Conservation (phyloP, 1,140 invertebrate species). For the Cepaea nemoralis region DNA sequence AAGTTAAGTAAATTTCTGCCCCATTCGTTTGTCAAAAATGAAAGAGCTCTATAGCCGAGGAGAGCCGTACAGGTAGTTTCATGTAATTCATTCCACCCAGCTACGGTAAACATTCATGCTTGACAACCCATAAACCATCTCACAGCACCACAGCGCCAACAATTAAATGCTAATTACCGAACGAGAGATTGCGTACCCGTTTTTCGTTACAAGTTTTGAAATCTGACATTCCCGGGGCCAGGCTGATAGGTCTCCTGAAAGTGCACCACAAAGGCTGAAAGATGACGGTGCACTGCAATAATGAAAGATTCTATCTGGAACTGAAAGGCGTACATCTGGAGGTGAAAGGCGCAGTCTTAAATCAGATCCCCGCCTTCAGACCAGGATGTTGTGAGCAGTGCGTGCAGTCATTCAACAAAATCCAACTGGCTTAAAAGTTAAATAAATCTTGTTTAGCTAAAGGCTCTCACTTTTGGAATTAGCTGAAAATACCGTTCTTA, state of each 20-base stretch:
- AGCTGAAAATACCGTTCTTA: no score
- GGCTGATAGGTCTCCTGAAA: background rate
- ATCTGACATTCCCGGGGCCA: background rate
- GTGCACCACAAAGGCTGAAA: background rate
- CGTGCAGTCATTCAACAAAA: background rate
- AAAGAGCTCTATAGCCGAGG: background rate
- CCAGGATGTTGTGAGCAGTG: background rate
- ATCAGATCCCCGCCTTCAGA: background rate
- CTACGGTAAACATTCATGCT: background rate
- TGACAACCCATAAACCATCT: slow-evolving; percentile 3
- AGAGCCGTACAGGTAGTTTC: background rate
- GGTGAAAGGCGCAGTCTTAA: background rate
- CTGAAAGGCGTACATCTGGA: background rate
- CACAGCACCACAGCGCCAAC: background rate
- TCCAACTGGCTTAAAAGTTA: background rate
- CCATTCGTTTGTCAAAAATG: background rate
- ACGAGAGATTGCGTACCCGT: background rate
- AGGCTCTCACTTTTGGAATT: no score
- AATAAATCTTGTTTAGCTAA: background rate
- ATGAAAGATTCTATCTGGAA: background rate
- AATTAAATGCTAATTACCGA: background rate
- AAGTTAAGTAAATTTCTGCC: background rate
- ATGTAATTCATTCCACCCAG: background rate
- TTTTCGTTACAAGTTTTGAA: background rate
- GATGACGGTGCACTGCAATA: background rate